Base-by-base conservation (phyloP, 2,113 vertebrate genomes). In the Epinephelus fuscoguttatus region DNA sequence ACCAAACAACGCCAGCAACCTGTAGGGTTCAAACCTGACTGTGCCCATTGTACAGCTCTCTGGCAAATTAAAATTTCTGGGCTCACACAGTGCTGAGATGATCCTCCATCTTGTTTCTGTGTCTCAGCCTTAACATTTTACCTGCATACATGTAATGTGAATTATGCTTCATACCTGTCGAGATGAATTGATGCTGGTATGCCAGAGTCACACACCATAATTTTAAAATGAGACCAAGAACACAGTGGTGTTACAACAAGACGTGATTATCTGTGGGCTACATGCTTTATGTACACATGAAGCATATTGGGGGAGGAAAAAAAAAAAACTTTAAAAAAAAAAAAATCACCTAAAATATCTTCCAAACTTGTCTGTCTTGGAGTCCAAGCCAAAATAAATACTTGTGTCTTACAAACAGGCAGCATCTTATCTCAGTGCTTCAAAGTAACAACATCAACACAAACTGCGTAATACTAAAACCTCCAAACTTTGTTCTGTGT, bases 301-400 rank as follows among this genome's bases (percentile, higher is more conserved):
- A 78, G 67, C 62, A 75, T 66, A 71, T 27, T 56, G 10, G 11
- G 52, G 27, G 27, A 50, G n/a, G n/a, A n/a, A n/a, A n/a, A n/a
- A 57, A 23, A 47, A 17, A 27, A 2, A 57, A 1, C 7, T 18
- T 50, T 15, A 59, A 61, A 68, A 42, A 40, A 56, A 61, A 68
- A 42, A 40, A 56, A 45, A 23, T 42, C 50, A 25, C 56, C 18
- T 49, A 17, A 57, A 85, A 69, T 27, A 72, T 53, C 3, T 52
- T 27, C 30, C 12, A 68, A 56, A 70, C 33, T 27, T 30, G 2
- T 70, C 8, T 17, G 47, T 42, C 47, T 74, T 75, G n/a, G 4
- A 71, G 11, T 53, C 66, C 37, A 78, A 18, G n/a, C 79, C 49
- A 70, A 80, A 84, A 88, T 76, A 92, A 82, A 81, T 49, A 84